Conservation (phyloP, 2,113 vertebrate species). For the Tricholaema leucomelas region DNA sequence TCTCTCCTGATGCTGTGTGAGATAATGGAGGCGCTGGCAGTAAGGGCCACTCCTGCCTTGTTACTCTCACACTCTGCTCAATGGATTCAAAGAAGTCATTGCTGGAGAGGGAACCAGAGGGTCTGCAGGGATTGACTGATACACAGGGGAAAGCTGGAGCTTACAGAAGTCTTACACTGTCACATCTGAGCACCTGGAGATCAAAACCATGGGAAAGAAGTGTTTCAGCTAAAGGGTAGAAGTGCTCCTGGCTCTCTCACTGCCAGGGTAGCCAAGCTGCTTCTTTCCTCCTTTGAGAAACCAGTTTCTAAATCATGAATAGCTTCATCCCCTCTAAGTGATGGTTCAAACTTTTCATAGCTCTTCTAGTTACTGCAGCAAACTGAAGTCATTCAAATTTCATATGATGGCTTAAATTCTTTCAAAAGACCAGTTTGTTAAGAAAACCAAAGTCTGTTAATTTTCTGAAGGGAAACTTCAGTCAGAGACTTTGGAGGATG, state of each 20-base stretch:
- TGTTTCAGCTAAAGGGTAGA: background rate
- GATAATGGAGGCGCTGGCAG: background rate
- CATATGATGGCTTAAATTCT: background rate
- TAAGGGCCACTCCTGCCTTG: background rate
- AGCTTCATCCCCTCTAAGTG: background rate
- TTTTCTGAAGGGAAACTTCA: background rate
- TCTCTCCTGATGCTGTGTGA: background rate
- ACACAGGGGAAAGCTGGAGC: background rate
- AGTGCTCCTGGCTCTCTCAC: background rate
- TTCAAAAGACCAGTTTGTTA: background rate
- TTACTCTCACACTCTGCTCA: background rate
- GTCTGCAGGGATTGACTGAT: background rate
- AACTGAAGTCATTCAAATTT: background rate
- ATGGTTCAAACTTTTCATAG: background rate
- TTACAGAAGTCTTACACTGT: background rate
- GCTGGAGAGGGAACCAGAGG: background rate
- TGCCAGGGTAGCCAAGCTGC: background rate
- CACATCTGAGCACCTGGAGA: background rate
- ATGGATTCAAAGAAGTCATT: background rate
- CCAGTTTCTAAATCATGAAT: background rate
- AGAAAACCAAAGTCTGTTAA: background rate
- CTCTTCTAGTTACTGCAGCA: rapidly evolving
- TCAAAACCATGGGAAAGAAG: background rate
- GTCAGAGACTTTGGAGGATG: background rate
- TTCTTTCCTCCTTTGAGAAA: background rate